Conservation (phyloP, 2,113 vertebrate species). For the Rhea americana region DNA sequence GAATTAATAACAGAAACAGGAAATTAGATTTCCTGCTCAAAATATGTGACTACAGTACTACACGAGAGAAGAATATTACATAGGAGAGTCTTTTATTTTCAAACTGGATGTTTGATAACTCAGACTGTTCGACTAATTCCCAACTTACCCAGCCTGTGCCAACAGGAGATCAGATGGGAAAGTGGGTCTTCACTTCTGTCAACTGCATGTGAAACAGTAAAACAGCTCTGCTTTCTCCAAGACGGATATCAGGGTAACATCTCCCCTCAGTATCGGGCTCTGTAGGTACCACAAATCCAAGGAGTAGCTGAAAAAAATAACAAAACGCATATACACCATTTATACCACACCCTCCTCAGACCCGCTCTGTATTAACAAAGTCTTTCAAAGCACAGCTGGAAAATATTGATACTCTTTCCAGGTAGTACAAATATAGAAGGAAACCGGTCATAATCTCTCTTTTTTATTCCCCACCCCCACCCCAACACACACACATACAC, state of each 20-base stretch:
- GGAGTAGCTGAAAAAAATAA: not conserved
- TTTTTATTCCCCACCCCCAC: no score
- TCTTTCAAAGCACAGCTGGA: not conserved
- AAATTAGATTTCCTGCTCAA: conserved; percentile 48
- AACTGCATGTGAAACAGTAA: not conserved
- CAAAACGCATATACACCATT: not conserved
- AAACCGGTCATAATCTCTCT: not conserved
- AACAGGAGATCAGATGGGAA: not conserved
- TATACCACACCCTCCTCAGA: not conserved
- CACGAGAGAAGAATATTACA: fast-evolving
- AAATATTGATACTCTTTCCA: not conserved
- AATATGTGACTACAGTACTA: not conserved
- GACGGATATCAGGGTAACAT: not conserved
- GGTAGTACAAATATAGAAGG: not conserved
- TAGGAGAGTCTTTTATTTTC: fast-evolving
- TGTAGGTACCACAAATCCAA: not conserved
- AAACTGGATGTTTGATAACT: not conserved
- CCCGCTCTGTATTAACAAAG: not conserved
- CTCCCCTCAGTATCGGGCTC: not conserved
- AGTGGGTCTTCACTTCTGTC: fast-evolving
- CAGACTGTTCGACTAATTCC: not conserved
- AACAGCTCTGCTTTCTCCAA: not conserved
- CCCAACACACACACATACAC: no score
- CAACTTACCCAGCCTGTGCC: not conserved
- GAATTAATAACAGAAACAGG: conserved; percentile 26